Evolutionary conservation across 2,113 vertebrate species (phyloP), one percentile per base, ranked within the genome.

Genomic region (Oryzias woworae): DNA sequence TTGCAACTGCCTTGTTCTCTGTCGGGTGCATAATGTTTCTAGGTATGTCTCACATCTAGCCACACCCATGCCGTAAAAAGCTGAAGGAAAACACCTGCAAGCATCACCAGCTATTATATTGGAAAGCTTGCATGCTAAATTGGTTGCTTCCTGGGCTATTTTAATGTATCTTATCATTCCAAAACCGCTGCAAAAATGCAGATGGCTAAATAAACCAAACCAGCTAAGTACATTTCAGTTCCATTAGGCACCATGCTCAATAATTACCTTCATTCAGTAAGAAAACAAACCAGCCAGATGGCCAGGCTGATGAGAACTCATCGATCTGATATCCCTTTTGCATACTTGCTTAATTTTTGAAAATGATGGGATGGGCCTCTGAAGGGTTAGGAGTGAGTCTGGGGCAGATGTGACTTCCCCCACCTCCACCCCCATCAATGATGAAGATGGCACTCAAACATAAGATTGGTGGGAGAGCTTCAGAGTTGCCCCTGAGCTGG

Each of bases 201-300:
- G 63, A 85, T 61, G 59, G 74, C 78, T 73, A 43, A 84, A 55
- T 59, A 83, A 88, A 83, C 52, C 73, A 77, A 56, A 69, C 46
- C 78, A 59, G 62, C 84, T 79, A 71, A 74, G 62, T 75, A 88
- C 77, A 89, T 82, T 84, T 75, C 57, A 67, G 52, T 58, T 66
- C 77, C 84, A 82, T 90, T 86, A 89, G 80, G 77, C 68, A 49
- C 60, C 66, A 45, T 83, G 86, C 76, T 84, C 82, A 82, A 85
- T 90, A 85, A 91, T 88, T 87, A 90, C 80, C 78, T 86, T 91
- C 60, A 89, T 91, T 91, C 87, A 77, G 85, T 91, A 83, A 87
- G 86, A 85, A 87, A 90, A 89, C 84, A 90, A 88, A 90, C 82
- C 69, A 69, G 73, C 87, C 92, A 92, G 91, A 92, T 92, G 92